Percentiles rank a stretch among this genome's conserved stretches.
Evolutionary conservation across 2,113 vertebrate species (phyloP).

Genomic region (Syngnathoides biaculeatus): DNA sequence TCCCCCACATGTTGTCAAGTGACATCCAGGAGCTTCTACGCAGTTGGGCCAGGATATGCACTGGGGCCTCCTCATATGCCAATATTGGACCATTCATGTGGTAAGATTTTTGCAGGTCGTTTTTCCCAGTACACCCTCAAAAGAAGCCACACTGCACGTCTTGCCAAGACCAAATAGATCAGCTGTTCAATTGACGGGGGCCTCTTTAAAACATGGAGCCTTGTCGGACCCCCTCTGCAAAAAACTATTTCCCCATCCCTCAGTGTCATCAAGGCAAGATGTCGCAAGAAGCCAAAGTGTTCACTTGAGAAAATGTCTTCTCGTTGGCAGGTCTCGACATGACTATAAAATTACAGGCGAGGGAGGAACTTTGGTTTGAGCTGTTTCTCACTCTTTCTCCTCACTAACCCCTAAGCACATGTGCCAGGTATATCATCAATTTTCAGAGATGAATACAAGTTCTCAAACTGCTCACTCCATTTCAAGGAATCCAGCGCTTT

Average conservation of each 20-base stretch:
- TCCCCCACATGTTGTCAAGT: slow-evolving; percentile 99
- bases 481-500: slow-evolving; percentile 80
- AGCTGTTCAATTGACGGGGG: slow-evolving; percentile 68
- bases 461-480: slow-evolving; percentile 94
- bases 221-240: slow-evolving; percentile 57
- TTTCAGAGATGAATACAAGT: slow-evolving; percentile 80
- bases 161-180: slow-evolving; percentile 98
- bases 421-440: slow-evolving; percentile 98
- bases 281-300: slow-evolving; percentile 98
- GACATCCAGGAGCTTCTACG: slow-evolving; percentile 99
- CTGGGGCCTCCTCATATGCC: slow-evolving; percentile 94
- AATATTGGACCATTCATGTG: slow-evolving; percentile 87
- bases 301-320: slow-evolving; percentile 98
- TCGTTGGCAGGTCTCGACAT: slow-evolving; percentile 99
- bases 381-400: slow-evolving; percentile 72
- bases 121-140: slow-evolving; percentile 85
- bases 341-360: slow-evolving; percentile 96
- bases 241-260: slow-evolving; percentile 65
- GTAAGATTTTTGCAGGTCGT: slow-evolving; percentile 80
- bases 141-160: slow-evolving; percentile 95
- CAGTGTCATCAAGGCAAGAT: slow-evolving; percentile 98
- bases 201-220: slow-evolving; percentile 54
- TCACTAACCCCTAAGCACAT: slow-evolving; percentile 79
- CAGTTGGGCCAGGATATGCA: slow-evolving; percentile 96
- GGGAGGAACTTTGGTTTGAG: slow-evolving; percentile 89